These are phyloP conservation scores for Sardinella longiceps DNA, from an alignment of 2,797 vertebrate species.

Conservation along the genomic window DNA sequence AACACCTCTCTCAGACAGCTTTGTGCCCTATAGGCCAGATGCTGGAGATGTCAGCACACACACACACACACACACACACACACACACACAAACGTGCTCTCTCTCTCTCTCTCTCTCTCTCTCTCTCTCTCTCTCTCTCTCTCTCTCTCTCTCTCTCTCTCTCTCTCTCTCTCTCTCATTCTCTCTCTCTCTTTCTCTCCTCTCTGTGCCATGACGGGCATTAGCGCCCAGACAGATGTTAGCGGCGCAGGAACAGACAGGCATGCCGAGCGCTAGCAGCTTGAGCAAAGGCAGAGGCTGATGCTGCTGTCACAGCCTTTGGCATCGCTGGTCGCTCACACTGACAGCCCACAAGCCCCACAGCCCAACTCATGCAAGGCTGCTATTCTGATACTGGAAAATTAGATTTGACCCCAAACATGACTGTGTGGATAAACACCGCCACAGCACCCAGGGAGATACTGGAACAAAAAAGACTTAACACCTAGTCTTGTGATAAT, in stretches of 20 bases:
- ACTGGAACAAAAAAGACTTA: background rate
- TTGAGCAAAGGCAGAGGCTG: background rate
- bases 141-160: too few relatives aligned
- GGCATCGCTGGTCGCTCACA: background rate
- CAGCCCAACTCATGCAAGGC: background rate
- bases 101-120: too few relatives aligned
- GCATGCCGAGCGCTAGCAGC: background rate
- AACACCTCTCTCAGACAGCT: background rate
- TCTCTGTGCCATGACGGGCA: background rate
- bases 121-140: too few relatives aligned
- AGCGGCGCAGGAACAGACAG: background rate
- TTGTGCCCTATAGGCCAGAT: background rate
- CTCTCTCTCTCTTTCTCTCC: too few relatives aligned
- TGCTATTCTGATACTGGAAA: too few relatives aligned
- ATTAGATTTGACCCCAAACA: background rate
- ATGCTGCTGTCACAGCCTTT: constrained; percentile 17
- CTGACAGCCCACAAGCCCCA: background rate
- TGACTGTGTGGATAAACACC: background rate
- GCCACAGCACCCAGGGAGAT: background rate
- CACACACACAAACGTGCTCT: too few relatives aligned
- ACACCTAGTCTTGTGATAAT: background rate
- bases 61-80: too few relatives aligned
- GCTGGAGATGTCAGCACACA: background rate
- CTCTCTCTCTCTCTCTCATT: too few relatives aligned
- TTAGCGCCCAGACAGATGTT: background rate